Percentiles rank a stretch among this genome's conserved stretches.
Conservation (phyloP, 2,888 invertebrate genomes). For the Drosophila testacea region DNA sequence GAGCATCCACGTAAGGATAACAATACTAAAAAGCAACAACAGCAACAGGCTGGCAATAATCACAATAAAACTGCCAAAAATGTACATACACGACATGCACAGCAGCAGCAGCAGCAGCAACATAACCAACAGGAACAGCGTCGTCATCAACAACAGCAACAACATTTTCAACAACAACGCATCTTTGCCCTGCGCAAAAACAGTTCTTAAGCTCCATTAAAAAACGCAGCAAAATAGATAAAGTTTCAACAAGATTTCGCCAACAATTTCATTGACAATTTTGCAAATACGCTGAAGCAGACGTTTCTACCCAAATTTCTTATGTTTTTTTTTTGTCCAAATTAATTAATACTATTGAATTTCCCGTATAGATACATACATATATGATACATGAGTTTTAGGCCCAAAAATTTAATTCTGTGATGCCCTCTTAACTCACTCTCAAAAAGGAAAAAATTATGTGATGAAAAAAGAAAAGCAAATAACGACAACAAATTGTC, state of each 20-base stretch:
- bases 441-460: not conserved
- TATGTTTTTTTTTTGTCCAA: conserved; percentile 29
- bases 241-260: conserved; percentile 11
- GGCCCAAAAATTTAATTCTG: conserved; percentile 20
- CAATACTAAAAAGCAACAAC: conserved; percentile 12
- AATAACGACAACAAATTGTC: conserved; percentile 9
- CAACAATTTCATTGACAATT: conserved; percentile 8
- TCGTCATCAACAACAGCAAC: conserved; percentile 29
- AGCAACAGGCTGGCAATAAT: conserved; percentile 5
- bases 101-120: conserved; percentile 27
- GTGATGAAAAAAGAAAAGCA: conserved; percentile 1
- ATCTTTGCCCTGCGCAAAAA: conserved; percentile 36
- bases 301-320: conserved; percentile 36
- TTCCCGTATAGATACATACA: conserved; percentile 7
- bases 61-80: conserved; percentile 28
- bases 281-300: conserved; percentile 9
- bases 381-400: conserved; percentile 6
- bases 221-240: conserved; percentile 11
- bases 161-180: conserved; percentile 35
- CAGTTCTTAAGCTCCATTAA: conserved; percentile 35
- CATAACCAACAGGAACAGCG: conserved; percentile 22
- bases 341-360: conserved; percentile 17
- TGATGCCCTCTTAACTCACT: conserved; percentile 9
- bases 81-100: conserved; percentile 5
- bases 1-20: conserved; percentile 19